Conservation (phyloP, 2,113 vertebrate genomes). For the Pachypanchax playfairii region DNA sequence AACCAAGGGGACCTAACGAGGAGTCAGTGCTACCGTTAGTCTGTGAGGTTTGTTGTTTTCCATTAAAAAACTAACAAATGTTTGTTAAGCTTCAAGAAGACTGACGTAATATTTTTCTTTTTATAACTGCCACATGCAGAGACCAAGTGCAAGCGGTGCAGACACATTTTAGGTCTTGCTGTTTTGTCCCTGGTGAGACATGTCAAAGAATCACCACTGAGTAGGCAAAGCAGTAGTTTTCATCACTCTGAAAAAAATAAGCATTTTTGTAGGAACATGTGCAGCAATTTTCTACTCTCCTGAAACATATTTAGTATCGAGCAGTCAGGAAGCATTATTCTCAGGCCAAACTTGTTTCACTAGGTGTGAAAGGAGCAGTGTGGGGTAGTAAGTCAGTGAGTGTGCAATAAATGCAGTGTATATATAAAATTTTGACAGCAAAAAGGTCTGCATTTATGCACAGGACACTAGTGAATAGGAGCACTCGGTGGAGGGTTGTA, state of each 20-base stretch:
- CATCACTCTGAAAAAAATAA: constrained; percentile 59
- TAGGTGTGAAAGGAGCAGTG: constrained; percentile 5
- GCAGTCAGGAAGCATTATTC: constrained; percentile 67
- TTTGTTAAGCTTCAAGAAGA: constrained; percentile 34
- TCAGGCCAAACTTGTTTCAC: constrained; percentile 47
- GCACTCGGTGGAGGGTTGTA: constrained; percentile 1
- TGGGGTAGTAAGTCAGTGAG: neutral
- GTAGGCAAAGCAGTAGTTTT: constrained; percentile 62
- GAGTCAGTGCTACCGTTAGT: constrained; percentile 20
- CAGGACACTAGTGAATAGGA: constrained; percentile 14
- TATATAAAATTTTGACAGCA: neutral
- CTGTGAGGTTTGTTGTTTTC: constrained; percentile 61
- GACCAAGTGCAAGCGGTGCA: constrained; percentile 28
- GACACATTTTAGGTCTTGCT: constrained; percentile 42
- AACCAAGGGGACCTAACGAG: constrained; percentile 42
- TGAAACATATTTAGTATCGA: constrained; percentile 54
- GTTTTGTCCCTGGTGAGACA: constrained; percentile 53
- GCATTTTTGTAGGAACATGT: constrained; percentile 69
- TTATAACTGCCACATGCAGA: constrained; percentile 22
- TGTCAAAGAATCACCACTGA: constrained; percentile 52
- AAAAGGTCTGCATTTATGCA: constrained; percentile 22
- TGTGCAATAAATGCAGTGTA: constrained; percentile 1
- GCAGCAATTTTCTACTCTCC: constrained; percentile 55
- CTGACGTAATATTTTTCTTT: constrained; percentile 34
- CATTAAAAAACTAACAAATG: constrained; percentile 54